Evolutionary conservation across 2,888 invertebrate genomes (phyloP).

Genomic region (Agrochola lychnidis): DNA sequence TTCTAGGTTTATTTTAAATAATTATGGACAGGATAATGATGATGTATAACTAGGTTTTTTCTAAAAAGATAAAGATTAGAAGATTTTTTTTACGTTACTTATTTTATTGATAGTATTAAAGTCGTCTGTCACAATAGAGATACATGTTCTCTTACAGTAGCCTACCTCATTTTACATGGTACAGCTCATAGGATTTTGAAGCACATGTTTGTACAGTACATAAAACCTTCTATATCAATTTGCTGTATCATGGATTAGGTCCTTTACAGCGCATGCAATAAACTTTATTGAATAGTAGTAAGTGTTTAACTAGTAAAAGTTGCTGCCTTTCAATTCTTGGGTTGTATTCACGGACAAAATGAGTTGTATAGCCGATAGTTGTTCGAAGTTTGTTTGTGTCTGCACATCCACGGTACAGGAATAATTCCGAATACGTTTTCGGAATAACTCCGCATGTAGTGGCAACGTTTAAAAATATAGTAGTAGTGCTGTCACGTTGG

Average conservation of each 20-base stretch:
- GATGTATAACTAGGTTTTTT: neutral
- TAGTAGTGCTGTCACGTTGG: slow-evolving; percentile 15
- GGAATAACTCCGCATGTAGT: neutral
- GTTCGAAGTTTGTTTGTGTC: neutral
- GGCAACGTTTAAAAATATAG: slow-evolving; percentile 18
- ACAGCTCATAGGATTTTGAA: slow-evolving; percentile 11
- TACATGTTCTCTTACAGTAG: neutral
- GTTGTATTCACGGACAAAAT: neutral
- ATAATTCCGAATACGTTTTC: neutral
- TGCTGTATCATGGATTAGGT: neutral
- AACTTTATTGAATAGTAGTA: neutral
- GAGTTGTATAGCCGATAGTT: neutral
- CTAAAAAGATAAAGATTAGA: neutral
- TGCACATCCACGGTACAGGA: neutral
- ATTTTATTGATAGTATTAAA: neutral
- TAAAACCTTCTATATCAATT: neutral
- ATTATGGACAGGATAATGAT: no score
- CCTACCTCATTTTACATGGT: neutral
- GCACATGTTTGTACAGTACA: neutral
- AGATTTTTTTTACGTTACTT: neutral
- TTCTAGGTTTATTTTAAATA: no score
- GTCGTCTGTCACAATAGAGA: neutral
- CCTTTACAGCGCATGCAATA: neutral
- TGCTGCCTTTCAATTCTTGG: neutral
- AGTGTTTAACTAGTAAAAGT: neutral